Evolutionary conservation across 2,888 invertebrate genomes (phyloP).

Genomic region (Melanotus villosus): DNA sequence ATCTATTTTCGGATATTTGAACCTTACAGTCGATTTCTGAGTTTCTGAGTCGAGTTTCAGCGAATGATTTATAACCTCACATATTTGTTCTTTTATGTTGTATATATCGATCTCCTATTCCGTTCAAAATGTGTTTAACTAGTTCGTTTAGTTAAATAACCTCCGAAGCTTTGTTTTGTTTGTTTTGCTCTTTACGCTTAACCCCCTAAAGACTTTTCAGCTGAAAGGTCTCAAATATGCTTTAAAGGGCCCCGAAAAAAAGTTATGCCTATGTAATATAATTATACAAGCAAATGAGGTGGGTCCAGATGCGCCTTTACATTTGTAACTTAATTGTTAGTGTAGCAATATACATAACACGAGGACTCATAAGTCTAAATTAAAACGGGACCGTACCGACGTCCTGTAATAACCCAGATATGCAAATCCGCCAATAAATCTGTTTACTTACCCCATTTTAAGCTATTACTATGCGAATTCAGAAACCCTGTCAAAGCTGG

Average conservation of each 20-base stretch:
- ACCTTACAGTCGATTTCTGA: too few species aligned
- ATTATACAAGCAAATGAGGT: constrained; percentile 4
- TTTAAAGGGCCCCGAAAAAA: background rate
- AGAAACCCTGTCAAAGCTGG: constrained; percentile 25
- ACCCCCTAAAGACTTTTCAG: background rate
- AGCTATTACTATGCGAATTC: constrained; percentile 28
- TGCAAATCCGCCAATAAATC: constrained; percentile 31
- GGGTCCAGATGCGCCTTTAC: constrained; percentile 16
- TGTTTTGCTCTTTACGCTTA: background rate
- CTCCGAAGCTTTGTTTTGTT: too few species aligned
- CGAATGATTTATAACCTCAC: too few species aligned
- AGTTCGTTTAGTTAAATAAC: too few species aligned
- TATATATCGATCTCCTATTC: too few species aligned
- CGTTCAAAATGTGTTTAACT: too few species aligned
- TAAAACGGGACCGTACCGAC: constrained; percentile 13
- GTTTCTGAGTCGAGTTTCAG: too few species aligned
- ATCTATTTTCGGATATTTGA: too few species aligned
- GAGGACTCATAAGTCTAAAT: constrained; percentile 21
- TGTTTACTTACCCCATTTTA: constrained; percentile 30
- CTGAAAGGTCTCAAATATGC: background rate
- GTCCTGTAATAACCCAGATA: constrained; percentile 28
- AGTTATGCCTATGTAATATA: background rate
- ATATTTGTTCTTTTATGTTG: too few species aligned
- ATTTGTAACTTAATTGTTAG: constrained; percentile 21
- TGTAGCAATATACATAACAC: constrained; percentile 8